phyloP scores from a whole-genome alignment of 2,888 invertebrate genomes.

The Lasioglossum lativentre region DNA sequence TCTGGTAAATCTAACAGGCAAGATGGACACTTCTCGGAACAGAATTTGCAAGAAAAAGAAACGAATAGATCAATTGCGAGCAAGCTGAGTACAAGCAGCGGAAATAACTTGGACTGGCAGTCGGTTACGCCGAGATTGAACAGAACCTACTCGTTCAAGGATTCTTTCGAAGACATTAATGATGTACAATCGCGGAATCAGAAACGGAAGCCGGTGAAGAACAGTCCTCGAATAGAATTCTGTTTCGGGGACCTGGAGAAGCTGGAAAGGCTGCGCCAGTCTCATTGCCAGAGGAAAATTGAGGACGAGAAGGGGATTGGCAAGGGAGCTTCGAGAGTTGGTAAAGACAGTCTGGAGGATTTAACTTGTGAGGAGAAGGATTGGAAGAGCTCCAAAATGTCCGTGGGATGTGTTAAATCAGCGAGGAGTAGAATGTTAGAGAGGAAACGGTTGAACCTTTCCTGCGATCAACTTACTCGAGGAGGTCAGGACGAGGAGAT shows the following conservation, averaged over 20 bases:
- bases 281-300: not conserved
- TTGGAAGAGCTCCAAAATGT: too few relatives aligned
- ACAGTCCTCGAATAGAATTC: constrained; percentile 64
- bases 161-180: constrained; percentile 1
- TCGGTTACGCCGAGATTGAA: constrained; percentile 36
- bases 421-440: not conserved
- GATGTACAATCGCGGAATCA: not conserved
- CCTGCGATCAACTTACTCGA: not conserved
- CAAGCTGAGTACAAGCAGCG: not conserved
- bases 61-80: not conserved
- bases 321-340: not conserved
- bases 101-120: constrained; percentile 16
- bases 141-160: constrained; percentile 61
- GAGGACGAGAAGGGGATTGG: not conserved
- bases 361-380: not conserved
- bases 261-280: not conserved
- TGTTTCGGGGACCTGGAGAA: constrained; percentile 27
- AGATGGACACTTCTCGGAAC: not conserved
- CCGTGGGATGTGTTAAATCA: not conserved
- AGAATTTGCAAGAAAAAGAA: not conserved
- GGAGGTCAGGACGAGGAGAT: not conserved
- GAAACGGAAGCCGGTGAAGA: constrained; percentile 49
- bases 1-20: not conserved
- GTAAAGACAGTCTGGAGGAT: not conserved
- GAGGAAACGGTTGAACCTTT: not conserved